Evolutionary conservation across 2,888 invertebrate species (phyloP).

Genomic region (Dicyrtomina minuta): DNA sequence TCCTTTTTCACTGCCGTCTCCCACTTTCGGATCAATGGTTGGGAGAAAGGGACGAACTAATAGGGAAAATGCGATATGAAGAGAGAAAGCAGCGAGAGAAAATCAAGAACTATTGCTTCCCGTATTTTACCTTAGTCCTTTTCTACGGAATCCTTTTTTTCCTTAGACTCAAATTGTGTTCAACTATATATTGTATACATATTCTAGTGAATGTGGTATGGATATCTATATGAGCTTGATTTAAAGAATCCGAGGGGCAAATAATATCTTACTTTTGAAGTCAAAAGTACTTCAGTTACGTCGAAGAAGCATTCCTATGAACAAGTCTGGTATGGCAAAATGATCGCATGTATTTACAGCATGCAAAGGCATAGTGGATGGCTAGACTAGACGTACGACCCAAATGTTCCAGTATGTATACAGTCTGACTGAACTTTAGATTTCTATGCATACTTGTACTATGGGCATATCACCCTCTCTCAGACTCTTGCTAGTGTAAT

Average conservation of each 20-base stretch:
- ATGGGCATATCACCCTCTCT: not conserved
- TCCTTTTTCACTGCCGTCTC: slow-evolving; percentile 26
- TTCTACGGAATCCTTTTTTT: not conserved
- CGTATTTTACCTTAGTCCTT: not conserved
- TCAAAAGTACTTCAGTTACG: too few species aligned
- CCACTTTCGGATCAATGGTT: slow-evolving; percentile 44
- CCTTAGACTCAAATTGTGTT: too few species aligned
- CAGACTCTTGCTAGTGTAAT: not conserved
- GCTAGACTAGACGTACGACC: too few species aligned
- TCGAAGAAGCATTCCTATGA: too few species aligned
- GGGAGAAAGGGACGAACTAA: slow-evolving; percentile 26
- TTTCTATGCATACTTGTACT: not conserved
- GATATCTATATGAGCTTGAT: not conserved
- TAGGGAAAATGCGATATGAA: slow-evolving; percentile 17
- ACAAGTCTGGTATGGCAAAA: too few species aligned
- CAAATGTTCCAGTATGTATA: too few species aligned
- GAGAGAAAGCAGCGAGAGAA: slow-evolving; percentile 7
- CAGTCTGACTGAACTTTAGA: not conserved
- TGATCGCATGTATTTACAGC: too few species aligned
- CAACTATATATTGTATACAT: not conserved
- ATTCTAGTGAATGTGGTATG: not conserved
- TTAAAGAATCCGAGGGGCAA: too few species aligned
- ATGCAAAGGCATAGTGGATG: too few species aligned
- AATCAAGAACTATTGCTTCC: not conserved
- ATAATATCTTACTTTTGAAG: too few species aligned